A percentile compares a stretch with the other conserved stretches of the same genome.
Conservation (phyloP, 1,140 invertebrate genomes). For the Propsilocerus akamusi region DNA sequence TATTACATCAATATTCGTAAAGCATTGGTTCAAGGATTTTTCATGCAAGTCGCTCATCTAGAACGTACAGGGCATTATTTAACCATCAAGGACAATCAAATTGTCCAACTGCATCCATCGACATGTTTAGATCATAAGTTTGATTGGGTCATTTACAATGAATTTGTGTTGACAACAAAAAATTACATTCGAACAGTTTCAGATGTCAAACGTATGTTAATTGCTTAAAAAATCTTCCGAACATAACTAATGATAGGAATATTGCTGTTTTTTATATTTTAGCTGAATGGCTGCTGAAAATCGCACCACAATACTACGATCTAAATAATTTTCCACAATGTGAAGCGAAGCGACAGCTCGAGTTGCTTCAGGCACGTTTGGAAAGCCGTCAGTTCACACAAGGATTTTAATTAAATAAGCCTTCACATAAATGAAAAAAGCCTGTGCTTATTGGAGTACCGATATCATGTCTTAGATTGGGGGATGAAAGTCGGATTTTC, state of each 20-base stretch:
- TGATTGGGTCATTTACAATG: constrained; percentile 97
- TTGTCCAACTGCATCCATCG: constrained; percentile 91
- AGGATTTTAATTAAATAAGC: no score
- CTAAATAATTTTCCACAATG: constrained; percentile 94
- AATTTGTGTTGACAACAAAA: constrained; percentile 95
- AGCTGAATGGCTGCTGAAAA: constrained; percentile 88
- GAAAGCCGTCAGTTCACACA: constrained; percentile 76
- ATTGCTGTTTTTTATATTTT: constrained; percentile 19
- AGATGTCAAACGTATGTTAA: constrained; percentile 79
- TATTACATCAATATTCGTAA: constrained; percentile 97
- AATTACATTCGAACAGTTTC: constrained; percentile 96
- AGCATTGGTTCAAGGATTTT: constrained; percentile 88
- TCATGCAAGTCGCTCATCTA: constrained; percentile 95
- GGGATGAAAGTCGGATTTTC: no score
- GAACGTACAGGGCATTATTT: constrained; percentile 86
- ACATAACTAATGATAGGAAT: constrained; percentile 10
- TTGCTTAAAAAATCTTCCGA: background rate
- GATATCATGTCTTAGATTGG: no score
- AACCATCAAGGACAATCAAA: constrained; percentile 94
- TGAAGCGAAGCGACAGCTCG: constrained; percentile 86
- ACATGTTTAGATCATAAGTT: constrained; percentile 97
- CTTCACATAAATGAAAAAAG: no score
- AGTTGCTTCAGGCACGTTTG: constrained; percentile 61
- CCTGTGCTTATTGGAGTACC: no score
- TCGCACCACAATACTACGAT: constrained; percentile 97